Evolutionary conservation across 2,888 invertebrate species (phyloP).

Genomic region (Stratiomys singularior): DNA sequence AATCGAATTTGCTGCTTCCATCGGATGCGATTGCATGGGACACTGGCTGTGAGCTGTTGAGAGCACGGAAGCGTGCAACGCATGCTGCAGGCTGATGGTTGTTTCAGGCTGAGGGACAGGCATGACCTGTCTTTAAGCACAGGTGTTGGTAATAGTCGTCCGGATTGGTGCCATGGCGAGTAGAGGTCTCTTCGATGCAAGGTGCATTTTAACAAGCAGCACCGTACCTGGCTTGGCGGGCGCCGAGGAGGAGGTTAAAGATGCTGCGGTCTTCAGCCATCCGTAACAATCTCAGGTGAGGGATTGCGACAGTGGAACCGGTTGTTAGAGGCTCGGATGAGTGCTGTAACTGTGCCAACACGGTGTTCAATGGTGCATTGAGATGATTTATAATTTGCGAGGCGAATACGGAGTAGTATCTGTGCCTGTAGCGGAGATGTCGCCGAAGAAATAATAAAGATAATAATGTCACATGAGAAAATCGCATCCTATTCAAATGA

Average conservation of each 20-base stretch:
- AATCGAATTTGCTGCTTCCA: conserved; percentile 14
- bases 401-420: neutral
- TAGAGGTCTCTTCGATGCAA: conserved; percentile 15
- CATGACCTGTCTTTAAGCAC: conserved; percentile 38
- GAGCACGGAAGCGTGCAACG: conserved; percentile 11
- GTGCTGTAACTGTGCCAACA: conserved; percentile 22
- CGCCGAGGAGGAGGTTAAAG: conserved; percentile 6
- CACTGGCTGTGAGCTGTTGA: neutral
- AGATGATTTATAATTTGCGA: neutral
- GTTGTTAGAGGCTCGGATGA: conserved; percentile 16
- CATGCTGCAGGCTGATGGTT: neutral
- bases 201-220: conserved; percentile 21
- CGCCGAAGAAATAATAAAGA: neutral
- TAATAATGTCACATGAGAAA: neutral
- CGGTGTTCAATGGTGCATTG: conserved; percentile 10
- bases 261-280: conserved; percentile 15
- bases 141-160: conserved; percentile 35
- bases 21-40: neutral
- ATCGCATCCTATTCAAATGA: too few species aligned
- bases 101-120: conserved; percentile 12
- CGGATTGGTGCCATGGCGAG: conserved; percentile 1
- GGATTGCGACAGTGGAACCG: conserved; percentile 21
- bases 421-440: too few species aligned
- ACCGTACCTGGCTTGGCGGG: neutral
- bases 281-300: conserved; percentile 34